A percentile compares a stretch with the other conserved stretches of the same genome.
These are phyloP conservation scores for Porites cylindrica DNA, from an alignment of 92 coral and sea anemone species.

Conservation along the genomic window DNA sequence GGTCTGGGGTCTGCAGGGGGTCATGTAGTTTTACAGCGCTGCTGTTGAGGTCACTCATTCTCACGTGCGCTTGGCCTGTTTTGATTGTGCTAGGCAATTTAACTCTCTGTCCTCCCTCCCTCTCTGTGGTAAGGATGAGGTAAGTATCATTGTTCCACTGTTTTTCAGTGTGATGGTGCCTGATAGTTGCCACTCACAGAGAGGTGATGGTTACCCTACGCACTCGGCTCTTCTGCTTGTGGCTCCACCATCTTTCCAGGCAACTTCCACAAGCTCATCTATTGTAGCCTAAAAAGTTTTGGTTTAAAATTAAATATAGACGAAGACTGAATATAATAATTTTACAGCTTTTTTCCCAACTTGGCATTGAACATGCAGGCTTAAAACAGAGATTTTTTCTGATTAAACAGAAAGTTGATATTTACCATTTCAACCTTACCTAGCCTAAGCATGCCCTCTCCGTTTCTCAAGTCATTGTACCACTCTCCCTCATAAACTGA, in stretches of 20 bases:
- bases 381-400: not conserved
- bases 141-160: not conserved
- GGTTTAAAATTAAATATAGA: no score
- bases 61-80: no score
- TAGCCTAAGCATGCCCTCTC: slow-evolving; percentile 97
- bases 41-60: no score
- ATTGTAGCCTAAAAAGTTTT: no score
- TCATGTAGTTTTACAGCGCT: no score
- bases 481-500: slow-evolving; percentile 99
- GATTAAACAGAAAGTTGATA: not conserved
- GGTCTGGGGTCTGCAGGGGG: no score
- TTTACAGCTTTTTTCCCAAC: no score
- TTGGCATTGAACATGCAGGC: no score
- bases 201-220: not conserved
- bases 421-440: slow-evolving; percentile 44
- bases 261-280: slow-evolving; percentile 11
- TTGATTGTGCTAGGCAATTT: no score
- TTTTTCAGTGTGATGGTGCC: slow-evolving; percentile 7
- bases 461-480: slow-evolving; percentile 94
- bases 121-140: not conserved
- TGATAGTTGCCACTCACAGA: slow-evolving; percentile 4
- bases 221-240: not conserved
- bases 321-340: no score
- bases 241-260: not conserved
- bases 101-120: no score